Conservation (phyloP, 2,113 vertebrate genomes). For the Zootoca vivipara region DNA sequence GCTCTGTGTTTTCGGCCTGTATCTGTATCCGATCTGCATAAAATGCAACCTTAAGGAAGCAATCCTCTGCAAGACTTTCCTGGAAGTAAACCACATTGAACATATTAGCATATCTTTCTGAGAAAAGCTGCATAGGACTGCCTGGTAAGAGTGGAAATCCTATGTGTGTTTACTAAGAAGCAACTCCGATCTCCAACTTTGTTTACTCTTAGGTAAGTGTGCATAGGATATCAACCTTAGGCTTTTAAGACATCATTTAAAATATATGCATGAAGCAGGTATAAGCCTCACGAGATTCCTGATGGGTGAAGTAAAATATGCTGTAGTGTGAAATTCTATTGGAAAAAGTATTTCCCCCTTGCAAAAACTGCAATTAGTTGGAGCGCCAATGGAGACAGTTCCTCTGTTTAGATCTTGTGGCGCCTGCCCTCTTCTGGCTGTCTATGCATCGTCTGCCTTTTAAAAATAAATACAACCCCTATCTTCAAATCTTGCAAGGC, state of each 20-base stretch:
- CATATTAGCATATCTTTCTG: background rate
- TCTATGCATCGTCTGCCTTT: background rate
- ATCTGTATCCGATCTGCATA: background rate
- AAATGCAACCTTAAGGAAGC: background rate
- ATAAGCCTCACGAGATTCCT: background rate
- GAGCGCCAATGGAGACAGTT: background rate
- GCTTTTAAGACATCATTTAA: background rate
- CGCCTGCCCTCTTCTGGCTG: conserved; percentile 6
- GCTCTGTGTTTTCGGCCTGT: background rate
- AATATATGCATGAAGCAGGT: background rate
- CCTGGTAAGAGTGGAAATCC: too few species aligned
- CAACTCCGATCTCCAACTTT: background rate
- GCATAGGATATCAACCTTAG: background rate
- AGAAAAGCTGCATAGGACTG: background rate
- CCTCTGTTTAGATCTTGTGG: background rate
- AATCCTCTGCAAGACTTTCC: background rate
- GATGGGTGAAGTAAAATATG: background rate
- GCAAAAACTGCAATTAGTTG: background rate
- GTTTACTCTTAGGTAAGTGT: background rate
- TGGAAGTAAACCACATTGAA: background rate
- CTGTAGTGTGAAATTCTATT: background rate
- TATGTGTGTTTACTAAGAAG: background rate
- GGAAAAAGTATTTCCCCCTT: background rate
- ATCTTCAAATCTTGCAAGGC: background rate
- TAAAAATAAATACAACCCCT: too few species aligned